Percentiles rank a stretch among this genome's conserved stretches.
These are phyloP conservation scores for Typhlomys cinereus DNA, from an alignment of 2,113 vertebrate genomes.

Conservation along the genomic window DNA sequence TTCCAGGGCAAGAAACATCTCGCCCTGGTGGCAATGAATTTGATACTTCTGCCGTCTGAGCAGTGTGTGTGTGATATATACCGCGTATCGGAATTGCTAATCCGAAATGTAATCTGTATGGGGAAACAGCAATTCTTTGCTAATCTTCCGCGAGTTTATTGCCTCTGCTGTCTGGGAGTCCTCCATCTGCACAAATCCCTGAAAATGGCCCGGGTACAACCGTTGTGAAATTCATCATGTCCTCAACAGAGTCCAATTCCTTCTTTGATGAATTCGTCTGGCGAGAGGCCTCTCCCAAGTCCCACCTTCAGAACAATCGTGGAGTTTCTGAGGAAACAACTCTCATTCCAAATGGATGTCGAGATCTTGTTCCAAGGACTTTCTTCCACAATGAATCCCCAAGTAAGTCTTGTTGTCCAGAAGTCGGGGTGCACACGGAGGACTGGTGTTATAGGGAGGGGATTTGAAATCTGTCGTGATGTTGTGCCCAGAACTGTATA, in stretches of 20 bases:
- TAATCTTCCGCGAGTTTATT: constrained; percentile 74
- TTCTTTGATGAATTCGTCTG: constrained; percentile 48
- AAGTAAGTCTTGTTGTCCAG: constrained; percentile 50
- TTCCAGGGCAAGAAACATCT: constrained; percentile 64
- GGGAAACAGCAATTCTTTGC: constrained; percentile 73
- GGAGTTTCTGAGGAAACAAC: constrained; percentile 45
- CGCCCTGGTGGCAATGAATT: constrained; percentile 57
- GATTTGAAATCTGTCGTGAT: constrained; percentile 56
- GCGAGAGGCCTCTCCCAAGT: background rate
- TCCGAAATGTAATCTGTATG: constrained; percentile 69
- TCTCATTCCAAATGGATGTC: constrained; percentile 53
- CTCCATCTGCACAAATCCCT: constrained; percentile 70
- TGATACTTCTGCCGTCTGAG: constrained; percentile 60
- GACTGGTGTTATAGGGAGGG: background rate
- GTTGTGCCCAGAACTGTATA: constrained; percentile 64
- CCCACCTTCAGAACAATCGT: constrained; percentile 29
- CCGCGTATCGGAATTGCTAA: constrained; percentile 66
- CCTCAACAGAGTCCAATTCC: constrained; percentile 39
- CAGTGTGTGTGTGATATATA: constrained; percentile 71
- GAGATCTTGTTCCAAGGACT: constrained; percentile 40
- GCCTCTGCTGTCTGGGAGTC: constrained; percentile 72
- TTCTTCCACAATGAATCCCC: constrained; percentile 38
- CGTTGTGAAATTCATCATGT: constrained; percentile 9
- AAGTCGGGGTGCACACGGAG: background rate
- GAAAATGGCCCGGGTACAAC: constrained; percentile 29